Conservation (phyloP, 2,113 vertebrate species). For the Crocuta crocuta region DNA sequence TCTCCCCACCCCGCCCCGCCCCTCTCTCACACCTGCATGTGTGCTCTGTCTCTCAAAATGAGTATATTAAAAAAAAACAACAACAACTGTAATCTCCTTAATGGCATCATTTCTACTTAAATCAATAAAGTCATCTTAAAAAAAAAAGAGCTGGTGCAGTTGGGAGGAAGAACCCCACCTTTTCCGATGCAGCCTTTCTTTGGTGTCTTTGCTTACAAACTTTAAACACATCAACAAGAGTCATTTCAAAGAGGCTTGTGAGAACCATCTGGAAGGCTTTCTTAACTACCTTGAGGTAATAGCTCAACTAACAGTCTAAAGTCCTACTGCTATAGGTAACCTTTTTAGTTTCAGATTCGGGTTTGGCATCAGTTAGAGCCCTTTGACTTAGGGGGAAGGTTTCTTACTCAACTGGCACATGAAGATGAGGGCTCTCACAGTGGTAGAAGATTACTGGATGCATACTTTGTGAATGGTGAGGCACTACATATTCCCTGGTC, state of each 20-base stretch:
- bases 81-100: no score
- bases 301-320: not conserved
- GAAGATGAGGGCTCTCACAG: not conserved
- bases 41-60: no score
- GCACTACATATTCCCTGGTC: not conserved
- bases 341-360: not conserved
- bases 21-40: no score
- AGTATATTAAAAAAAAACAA: no score
- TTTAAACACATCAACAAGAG: not conserved
- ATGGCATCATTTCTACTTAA: no score
- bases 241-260: constrained; percentile 2
- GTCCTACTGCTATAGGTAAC: not conserved
- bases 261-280: not conserved
- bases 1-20: no score
- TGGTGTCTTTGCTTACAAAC: constrained; percentile 48
- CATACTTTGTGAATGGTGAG: not conserved
- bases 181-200: not conserved
- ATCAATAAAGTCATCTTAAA: no score
- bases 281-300: not conserved
- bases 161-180: constrained; percentile 20
- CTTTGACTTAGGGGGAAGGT: not conserved
- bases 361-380: not conserved
- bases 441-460: not conserved
- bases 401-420: not conserved
- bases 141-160: not conserved